These are phyloP conservation scores for Melanotaenia duboulayi DNA, from an alignment of 2,113 vertebrate genomes.

Conservation along the genomic window DNA sequence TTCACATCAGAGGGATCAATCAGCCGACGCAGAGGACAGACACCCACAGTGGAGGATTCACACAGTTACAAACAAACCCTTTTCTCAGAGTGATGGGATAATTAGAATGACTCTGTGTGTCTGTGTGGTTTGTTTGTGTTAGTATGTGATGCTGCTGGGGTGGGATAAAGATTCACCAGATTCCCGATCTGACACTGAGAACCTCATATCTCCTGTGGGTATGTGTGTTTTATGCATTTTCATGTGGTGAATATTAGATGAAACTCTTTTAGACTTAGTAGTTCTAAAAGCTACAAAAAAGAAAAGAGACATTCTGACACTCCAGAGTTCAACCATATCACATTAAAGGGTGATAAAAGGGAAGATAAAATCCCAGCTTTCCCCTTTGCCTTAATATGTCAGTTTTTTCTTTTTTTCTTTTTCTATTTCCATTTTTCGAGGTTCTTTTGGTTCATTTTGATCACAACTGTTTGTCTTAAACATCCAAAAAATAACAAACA, in stretches of 20 bases:
- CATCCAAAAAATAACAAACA: conserved; percentile 15
- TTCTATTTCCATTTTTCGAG: background rate
- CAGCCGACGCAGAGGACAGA: conserved; percentile 27
- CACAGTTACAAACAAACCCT: conserved; percentile 25
- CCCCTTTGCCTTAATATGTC: background rate
- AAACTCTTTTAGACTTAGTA: conserved; percentile 15
- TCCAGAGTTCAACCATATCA: conserved; percentile 26
- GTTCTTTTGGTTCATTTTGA: conserved; percentile 13
- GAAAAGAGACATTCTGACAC: conserved; percentile 24
- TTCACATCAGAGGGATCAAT: conserved; percentile 69
- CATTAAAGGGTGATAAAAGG: conserved; percentile 50
- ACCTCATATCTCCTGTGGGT: conserved; percentile 17
- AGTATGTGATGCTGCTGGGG: conserved; percentile 3
- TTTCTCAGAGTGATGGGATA: conserved; percentile 44
- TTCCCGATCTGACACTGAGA: conserved; percentile 30
- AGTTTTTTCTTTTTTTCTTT: conserved; percentile 1
- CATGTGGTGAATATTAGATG: conserved; percentile 33
- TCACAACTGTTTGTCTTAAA: conserved; percentile 28
- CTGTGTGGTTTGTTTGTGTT: conserved; percentile 26
- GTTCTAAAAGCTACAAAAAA: conserved; percentile 30
- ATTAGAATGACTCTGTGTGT: conserved; percentile 10
- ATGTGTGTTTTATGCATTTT: conserved; percentile 34
- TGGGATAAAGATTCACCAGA: conserved; percentile 31
- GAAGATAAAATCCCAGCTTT: conserved; percentile 36
- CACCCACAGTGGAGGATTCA: conserved; percentile 37